phyloP scores from a whole-genome alignment of 2,113 vertebrate genomes.

The Campylomormyrus numenius region DNA sequence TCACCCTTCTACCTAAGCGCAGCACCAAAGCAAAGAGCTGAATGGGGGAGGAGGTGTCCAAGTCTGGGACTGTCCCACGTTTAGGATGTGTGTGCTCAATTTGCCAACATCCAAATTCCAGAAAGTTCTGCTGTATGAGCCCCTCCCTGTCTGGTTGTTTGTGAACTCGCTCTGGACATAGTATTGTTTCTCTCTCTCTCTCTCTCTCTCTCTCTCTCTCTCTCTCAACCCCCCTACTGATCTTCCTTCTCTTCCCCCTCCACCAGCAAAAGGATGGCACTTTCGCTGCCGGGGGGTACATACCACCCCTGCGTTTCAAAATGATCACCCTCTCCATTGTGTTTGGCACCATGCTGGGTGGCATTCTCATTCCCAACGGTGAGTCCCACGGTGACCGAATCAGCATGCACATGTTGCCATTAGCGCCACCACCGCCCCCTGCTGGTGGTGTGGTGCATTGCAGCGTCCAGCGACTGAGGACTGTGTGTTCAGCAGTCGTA shows the following conservation, averaged over 20 bases:
- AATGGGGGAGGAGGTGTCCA: not conserved
- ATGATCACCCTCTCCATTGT: constrained; percentile 83
- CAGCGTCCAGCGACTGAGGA: not conserved
- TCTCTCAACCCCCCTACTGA: not conserved
- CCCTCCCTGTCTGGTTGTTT: not conserved
- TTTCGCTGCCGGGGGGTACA: constrained; percentile 89
- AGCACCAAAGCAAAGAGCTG: not conserved
- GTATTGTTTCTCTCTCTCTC: not conserved
- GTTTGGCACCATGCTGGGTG: constrained; percentile 93
- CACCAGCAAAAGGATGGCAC: constrained; percentile 91
- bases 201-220: not conserved
- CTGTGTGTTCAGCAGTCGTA: not conserved
- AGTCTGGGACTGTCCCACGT: not conserved
- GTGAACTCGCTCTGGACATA: not conserved
- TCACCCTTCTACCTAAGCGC: not conserved
- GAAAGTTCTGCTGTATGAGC: not conserved
- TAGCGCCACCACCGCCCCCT: not conserved
- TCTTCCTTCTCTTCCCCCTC: not conserved
- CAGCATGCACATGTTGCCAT: not conserved
- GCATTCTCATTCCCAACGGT: constrained; percentile 95
- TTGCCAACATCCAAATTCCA: not conserved
- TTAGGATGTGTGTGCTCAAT: not conserved
- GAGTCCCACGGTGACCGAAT: constrained; percentile 32
- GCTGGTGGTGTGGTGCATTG: not conserved
- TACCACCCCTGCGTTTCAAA: constrained; percentile 96